A percentile compares a stretch with the other conserved stretches of the same genome.
phyloP scores from a whole-genome alignment of 1,140 invertebrate genomes.

The Helicoverpa armigera region DNA sequence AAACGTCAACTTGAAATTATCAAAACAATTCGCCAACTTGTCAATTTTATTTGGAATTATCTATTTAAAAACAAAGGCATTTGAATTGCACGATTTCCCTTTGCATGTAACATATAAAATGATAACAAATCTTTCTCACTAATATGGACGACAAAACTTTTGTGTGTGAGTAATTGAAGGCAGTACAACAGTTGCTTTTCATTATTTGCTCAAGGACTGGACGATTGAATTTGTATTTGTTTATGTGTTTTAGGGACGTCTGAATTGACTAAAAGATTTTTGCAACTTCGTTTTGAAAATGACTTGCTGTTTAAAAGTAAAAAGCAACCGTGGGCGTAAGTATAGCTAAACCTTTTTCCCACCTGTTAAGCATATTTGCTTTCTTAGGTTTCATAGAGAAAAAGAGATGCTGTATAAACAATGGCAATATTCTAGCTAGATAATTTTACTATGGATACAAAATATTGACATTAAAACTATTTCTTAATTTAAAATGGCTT shows the following conservation, averaged over 20 bases:
- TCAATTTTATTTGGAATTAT: slow-evolving; percentile 2
- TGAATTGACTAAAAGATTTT: slow-evolving; percentile 67
- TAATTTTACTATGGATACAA: too few relatives aligned
- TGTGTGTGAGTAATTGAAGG: slow-evolving; percentile 66
- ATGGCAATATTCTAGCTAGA: too few relatives aligned
- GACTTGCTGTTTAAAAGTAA: slow-evolving; percentile 79
- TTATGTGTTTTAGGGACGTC: slow-evolving; percentile 70
- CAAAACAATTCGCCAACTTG: slow-evolving; percentile 45
- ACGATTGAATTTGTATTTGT: slow-evolving; percentile 3
- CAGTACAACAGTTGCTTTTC: not conserved
- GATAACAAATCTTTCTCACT: not conserved
- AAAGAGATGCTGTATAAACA: too few relatives aligned
- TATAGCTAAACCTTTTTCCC: slow-evolving; percentile 9
- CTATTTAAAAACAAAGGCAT: not conserved
- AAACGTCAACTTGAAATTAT: not conserved
- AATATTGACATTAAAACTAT: too few relatives aligned
- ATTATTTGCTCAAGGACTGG: slow-evolving; percentile 23
- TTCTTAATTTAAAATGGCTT: not conserved
- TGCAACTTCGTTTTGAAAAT: slow-evolving; percentile 75
- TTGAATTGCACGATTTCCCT: not conserved
- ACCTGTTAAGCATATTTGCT: not conserved
- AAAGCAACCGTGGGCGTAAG: slow-evolving; percentile 81
- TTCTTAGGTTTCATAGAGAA: not conserved
- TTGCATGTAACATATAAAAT: not conserved
- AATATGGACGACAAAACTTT: slow-evolving; percentile 73